Evolutionary conservation across 2,113 vertebrate species (phyloP), one percentile per base, ranked within the genome.

Genomic region (Perca schrenkii): DNA sequence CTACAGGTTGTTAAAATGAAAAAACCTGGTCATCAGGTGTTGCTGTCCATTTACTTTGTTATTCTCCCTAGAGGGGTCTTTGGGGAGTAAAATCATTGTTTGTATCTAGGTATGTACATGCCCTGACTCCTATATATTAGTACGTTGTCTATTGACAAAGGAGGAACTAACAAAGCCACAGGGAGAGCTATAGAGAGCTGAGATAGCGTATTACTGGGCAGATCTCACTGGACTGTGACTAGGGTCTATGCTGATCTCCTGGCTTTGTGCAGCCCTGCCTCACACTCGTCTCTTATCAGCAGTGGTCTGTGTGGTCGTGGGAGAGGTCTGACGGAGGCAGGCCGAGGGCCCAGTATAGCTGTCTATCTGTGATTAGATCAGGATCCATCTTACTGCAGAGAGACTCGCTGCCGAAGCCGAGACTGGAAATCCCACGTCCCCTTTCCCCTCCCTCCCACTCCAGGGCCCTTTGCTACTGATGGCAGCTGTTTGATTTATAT

Each of bases 361-460:
- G 76, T 88, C 81, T 88, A 87, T 93, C 91, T 92, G 85, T 89
- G 93, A 93, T 94, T 90, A 90, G 91, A 92, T 94, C 91, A 69
- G 88, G 85, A 86, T 86, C 87, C 62, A 68, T 91, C 89, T 88
- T 74, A 83, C 82, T 67, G 87, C 83, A 15, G 84, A 81, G 77
- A 77, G 77, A 86, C 88, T 86, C 14, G 16, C 53, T 4, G 54
- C 63, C 15, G 80, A 82, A 84, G 79, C 82, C 4, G 11, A 73
- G 52, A 77, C 87, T 88, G 34, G 84, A 86, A 88, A 68, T 73
- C 86, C 82, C 77, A 68, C 15, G 19, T 79, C 70, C 82, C 70
- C 70, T 0, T 53, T 28, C 65, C 76, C 85, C 77, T 71, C 85
- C 82, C 76, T 80, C 79, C 84, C 71, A 52, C 83, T 87, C 79